Percentiles rank a stretch among this genome's conserved stretches.
Evolutionary conservation across 2,888 invertebrate species (phyloP).

Genomic region (Sclerodermus sp.): DNA sequence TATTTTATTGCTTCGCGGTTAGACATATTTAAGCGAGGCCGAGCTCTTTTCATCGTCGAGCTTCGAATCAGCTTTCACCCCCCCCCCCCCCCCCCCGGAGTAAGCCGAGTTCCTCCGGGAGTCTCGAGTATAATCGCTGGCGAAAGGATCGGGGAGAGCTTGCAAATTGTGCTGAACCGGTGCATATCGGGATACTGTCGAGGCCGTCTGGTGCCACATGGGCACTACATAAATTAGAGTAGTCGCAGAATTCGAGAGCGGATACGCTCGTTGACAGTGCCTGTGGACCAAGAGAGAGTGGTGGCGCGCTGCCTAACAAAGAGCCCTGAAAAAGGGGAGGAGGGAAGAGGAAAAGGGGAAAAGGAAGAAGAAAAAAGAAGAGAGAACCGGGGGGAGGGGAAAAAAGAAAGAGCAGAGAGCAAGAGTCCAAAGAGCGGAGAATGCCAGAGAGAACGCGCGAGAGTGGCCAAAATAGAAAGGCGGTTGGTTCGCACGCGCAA

Average conservation of each 20-base stretch:
- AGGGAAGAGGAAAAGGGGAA: not conserved
- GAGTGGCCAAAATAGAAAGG: constrained; percentile 39
- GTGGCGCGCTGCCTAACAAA: constrained; percentile 5
- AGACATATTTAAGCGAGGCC: constrained; percentile 51
- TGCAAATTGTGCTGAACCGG: too few species aligned
- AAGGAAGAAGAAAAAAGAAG: not conserved
- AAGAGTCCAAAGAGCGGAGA: too few species aligned
- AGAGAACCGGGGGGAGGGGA: not conserved
- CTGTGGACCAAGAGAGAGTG: constrained; percentile 15
- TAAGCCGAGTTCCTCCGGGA: constrained; percentile 16
- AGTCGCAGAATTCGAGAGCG: not conserved
- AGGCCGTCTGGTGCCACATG: not conserved
- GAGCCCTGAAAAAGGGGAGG: constrained; percentile 13
- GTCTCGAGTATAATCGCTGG: constrained; percentile 21
- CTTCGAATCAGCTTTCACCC: not conserved
- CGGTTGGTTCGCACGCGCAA: constrained; percentile 43
- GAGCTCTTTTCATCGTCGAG: constrained; percentile 21
- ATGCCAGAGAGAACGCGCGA: too few species aligned
- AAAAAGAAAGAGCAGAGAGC: too few species aligned
- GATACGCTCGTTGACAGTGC: not conserved
- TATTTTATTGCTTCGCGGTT: constrained; percentile 55
- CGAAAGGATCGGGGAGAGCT: too few species aligned
- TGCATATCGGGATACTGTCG: not conserved
- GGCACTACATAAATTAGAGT: constrained; percentile 22
- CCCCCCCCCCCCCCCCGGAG: constrained; percentile 2